Conservation (phyloP, 2,113 vertebrate species). For the Laterallus jamaicensis region DNA sequence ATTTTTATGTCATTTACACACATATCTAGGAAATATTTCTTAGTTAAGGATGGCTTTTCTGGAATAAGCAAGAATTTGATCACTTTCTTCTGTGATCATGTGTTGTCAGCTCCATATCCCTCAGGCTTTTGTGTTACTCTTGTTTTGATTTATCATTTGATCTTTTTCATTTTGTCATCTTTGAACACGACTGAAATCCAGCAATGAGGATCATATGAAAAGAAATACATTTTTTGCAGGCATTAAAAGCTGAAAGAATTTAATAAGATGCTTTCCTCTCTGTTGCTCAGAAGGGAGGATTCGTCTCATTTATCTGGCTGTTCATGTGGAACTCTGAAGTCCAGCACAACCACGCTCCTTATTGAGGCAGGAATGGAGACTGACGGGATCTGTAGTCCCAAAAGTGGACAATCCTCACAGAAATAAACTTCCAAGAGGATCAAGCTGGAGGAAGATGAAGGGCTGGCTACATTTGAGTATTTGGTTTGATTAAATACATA, state of each 20-base stretch:
- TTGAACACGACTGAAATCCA: conserved; percentile 39
- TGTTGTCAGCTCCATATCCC: conserved; percentile 58
- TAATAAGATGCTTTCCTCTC: neutral
- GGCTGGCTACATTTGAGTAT: neutral
- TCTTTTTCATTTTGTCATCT: conserved; percentile 67
- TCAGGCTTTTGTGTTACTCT: conserved; percentile 56
- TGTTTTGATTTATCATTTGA: conserved; percentile 66
- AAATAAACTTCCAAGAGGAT: neutral
- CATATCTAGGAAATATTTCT: conserved; percentile 10
- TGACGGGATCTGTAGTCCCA: neutral
- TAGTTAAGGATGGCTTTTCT: conserved; percentile 5
- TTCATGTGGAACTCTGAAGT: neutral
- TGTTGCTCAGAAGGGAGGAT: neutral
- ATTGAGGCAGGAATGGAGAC: neutral
- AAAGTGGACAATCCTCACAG: neutral
- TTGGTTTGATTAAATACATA: neutral
- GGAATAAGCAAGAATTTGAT: conserved; percentile 51
- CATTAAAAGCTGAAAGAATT: conserved; percentile 16
- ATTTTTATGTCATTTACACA: neutral
- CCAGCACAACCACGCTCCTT: neutral
- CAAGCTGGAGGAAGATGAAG: neutral
- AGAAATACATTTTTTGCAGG: neutral
- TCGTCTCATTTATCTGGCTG: neutral
- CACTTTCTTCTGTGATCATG: conserved; percentile 57
- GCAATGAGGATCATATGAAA: conserved; percentile 38